Percentiles rank a stretch among this genome's conserved stretches.
Conservation (phyloP, 2,888 invertebrate species). For the Eupithecia exiguata region DNA sequence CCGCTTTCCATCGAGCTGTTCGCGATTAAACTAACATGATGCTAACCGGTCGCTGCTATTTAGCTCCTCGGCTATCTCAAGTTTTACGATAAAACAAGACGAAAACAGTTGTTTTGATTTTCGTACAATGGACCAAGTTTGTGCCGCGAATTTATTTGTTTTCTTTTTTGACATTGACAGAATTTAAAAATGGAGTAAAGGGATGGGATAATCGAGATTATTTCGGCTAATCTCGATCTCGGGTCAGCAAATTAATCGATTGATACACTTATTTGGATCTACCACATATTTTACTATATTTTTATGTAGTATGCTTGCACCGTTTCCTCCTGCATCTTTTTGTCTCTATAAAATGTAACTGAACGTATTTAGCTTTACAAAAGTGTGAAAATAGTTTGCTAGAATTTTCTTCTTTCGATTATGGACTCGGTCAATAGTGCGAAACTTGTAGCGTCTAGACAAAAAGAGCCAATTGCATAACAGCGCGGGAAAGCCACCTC, state of each 20-base stretch:
- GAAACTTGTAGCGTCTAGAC: neutral
- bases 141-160: conserved; percentile 13
- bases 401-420: neutral
- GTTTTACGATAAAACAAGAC: conserved; percentile 38
- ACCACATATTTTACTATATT: too few species aligned
- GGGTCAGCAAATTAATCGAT: neutral
- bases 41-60: conserved; percentile 60
- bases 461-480: conserved; percentile 1
- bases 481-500: neutral
- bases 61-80: conserved; percentile 68
- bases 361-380: neutral
- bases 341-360: neutral
- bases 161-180: conserved; percentile 7
- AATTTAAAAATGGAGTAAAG: neutral
- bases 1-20: conserved; percentile 55
- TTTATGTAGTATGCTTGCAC: too few species aligned
- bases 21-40: conserved; percentile 69
- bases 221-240: neutral
- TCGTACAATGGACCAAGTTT: neutral
- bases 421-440: neutral
- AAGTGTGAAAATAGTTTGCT: neutral
- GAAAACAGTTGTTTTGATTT: conserved; percentile 3
- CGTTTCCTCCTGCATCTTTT: neutral
- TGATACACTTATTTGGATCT: neutral
- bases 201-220: neutral